A percentile compares a stretch with the other conserved stretches of the same genome.
Conservation (phyloP, 1,140 invertebrate species). For the Eubasilissa regina region DNA sequence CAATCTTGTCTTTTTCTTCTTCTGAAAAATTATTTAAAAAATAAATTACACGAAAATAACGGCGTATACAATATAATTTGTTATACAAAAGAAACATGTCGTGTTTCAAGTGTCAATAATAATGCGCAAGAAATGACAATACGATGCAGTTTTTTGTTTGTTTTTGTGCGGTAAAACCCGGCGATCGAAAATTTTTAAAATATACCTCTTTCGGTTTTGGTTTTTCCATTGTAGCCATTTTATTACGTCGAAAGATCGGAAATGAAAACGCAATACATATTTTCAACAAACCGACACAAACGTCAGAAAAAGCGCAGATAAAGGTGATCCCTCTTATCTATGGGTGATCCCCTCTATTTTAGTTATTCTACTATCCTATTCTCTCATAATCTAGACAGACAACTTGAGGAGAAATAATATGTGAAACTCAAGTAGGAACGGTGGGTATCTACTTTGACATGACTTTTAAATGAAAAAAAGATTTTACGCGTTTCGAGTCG, state of each 20-base stretch:
- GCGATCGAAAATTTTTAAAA: not conserved
- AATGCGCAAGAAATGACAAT: conserved; percentile 11
- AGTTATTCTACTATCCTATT: no score
- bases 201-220: conserved; percentile 46
- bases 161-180: not conserved
- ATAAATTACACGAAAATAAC: not conserved
- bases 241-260: not conserved
- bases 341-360: not conserved
- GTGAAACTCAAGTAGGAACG: no score
- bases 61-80: not conserved
- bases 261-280: conserved; percentile 42
- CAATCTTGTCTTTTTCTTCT: conserved; percentile 35
- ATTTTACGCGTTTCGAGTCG: no score
- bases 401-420: no score
- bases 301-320: conserved; percentile 27
- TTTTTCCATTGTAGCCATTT: conserved; percentile 51
- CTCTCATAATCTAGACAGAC: no score
- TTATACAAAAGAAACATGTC: not conserved
- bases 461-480: no score
- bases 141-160: not conserved
- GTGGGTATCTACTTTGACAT: no score
- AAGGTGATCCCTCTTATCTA: not conserved
- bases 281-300: not conserved
- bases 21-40: conserved; percentile 29
- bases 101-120: conserved; percentile 16